These are phyloP conservation scores for Eremobia ochroleuca DNA, from an alignment of 2,888 invertebrate genomes.

Conservation along the genomic window DNA sequence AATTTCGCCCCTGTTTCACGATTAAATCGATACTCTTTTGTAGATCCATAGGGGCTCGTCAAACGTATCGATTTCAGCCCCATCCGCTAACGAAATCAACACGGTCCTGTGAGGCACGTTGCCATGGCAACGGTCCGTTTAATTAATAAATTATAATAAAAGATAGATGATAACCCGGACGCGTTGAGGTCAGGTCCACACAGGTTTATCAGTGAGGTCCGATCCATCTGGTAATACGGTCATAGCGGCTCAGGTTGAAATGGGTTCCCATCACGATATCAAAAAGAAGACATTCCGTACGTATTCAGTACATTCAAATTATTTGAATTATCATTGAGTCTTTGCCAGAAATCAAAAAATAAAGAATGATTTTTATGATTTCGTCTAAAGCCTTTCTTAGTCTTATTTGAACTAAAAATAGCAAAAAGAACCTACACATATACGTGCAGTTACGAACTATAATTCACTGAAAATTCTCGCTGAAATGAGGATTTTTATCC, in stretches of 20 bases:
- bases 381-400: background rate
- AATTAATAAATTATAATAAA: slow-evolving; percentile 35
- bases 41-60: slow-evolving; percentile 34
- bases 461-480: slow-evolving; percentile 6
- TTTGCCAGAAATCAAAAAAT: slow-evolving; percentile 8
- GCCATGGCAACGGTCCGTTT: slow-evolving; percentile 3
- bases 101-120: slow-evolving; percentile 23
- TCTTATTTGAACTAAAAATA: background rate
- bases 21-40: slow-evolving; percentile 50
- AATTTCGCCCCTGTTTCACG: slow-evolving; percentile 17
- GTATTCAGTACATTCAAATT: background rate
- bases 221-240: slow-evolving; percentile 30
- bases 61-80: slow-evolving; percentile 50
- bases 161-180: slow-evolving; percentile 15
- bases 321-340: background rate
- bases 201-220: slow-evolving; percentile 35
- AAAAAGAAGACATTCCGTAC: slow-evolving; percentile 12
- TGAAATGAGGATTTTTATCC: slow-evolving; percentile 20
- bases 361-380: slow-evolving; percentile 1
- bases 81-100: slow-evolving; percentile 41
- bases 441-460: background rate
- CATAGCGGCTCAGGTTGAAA: slow-evolving; percentile 6
- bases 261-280: slow-evolving; percentile 20
- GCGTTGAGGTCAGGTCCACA: slow-evolving; percentile 19
- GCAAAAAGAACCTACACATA: background rate